Evolutionary conservation across 2,797 vertebrate genomes (phyloP), one percentile per base, ranked within the genome.

Genomic region (Phalanger gymnotis): DNA sequence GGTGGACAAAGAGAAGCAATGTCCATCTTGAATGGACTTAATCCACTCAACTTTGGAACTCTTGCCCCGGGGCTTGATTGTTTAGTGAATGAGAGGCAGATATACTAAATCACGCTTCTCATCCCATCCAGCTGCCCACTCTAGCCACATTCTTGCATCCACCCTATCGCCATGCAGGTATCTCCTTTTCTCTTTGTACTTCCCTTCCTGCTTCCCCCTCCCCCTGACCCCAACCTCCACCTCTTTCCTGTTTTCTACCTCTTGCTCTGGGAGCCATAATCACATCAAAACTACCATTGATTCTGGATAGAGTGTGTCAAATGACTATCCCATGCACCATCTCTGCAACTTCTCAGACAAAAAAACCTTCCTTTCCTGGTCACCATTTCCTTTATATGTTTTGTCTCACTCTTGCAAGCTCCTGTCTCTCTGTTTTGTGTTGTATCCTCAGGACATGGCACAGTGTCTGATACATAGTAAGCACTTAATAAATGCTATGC

Each of bases 141-240:
- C 66, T 14, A 81, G 66, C 22, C 66, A 81, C 19, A 34, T 66
- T n/a, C 61, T 66, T n/a, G 61, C 30, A 31, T 58, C 12, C 58
- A 61, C 30, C 34, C 6, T 25, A 19, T 81, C 47, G 40, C 73
- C 22, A 81, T 81, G 5, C 7, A 81, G 73, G 22, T 10, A 27
- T 7, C 19, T 81, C 66, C 40, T 40, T 81, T 81, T 81, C 66
- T 47, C 40, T 81, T 40, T 47, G 7, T 47, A 81, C 7, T 81
- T 81, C 40, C 40, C 7, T 81, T 40, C 22, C 22, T 27, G 6
- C 7, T 22, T 47, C 9, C 73, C 27, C 7, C 55, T 6, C 4
- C 4, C 5, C n/a, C 61, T n/a, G 12, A 0, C 40, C 22, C 2
- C 9, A 3, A 16, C 22, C 2, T 14, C 11, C 7, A 5, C 66